Conservation (phyloP, 2,888 invertebrate species). For the Shargacucullia verbasci region DNA sequence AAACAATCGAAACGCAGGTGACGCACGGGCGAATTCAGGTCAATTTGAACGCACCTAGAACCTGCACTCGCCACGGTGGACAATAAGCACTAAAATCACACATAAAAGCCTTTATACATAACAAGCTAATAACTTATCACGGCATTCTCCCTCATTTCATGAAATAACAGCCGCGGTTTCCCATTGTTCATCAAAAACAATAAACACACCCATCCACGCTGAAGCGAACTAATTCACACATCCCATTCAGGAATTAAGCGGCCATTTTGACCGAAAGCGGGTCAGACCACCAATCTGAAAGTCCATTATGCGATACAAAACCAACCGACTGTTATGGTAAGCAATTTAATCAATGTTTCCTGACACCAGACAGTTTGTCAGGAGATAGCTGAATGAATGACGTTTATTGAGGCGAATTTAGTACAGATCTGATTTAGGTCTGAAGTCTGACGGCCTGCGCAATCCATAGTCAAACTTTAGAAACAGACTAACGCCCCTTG, state of each 20-base stretch:
- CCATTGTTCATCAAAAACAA: conserved; percentile 30
- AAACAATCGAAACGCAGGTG: too few species aligned
- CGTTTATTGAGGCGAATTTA: neutral
- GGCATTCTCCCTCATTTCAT: neutral
- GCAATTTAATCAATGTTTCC: conserved; percentile 36
- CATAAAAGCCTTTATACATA: too few species aligned
- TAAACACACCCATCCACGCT: neutral
- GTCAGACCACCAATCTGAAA: conserved; percentile 12
- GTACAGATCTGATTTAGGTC: too few species aligned
- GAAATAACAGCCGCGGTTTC: neutral
- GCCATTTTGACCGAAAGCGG: conserved; percentile 29
- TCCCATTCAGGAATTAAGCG: conserved; percentile 22
- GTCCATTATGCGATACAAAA: conserved; percentile 41
- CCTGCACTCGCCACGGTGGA: too few species aligned
- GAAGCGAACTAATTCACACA: conserved; percentile 19
- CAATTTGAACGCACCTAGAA: too few species aligned
- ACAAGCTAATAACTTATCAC: too few species aligned
- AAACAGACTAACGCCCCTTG: too few species aligned
- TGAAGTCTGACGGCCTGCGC: too few species aligned
- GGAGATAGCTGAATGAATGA: conserved; percentile 10
- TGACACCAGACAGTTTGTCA: conserved; percentile 14
- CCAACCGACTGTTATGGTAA: conserved; percentile 11
- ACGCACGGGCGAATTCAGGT: too few species aligned
- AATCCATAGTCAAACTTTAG: too few species aligned
- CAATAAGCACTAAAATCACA: too few species aligned